Base-by-base conservation (phyloP, 2,797 vertebrate genomes). In the Galago senegalensis region DNA sequence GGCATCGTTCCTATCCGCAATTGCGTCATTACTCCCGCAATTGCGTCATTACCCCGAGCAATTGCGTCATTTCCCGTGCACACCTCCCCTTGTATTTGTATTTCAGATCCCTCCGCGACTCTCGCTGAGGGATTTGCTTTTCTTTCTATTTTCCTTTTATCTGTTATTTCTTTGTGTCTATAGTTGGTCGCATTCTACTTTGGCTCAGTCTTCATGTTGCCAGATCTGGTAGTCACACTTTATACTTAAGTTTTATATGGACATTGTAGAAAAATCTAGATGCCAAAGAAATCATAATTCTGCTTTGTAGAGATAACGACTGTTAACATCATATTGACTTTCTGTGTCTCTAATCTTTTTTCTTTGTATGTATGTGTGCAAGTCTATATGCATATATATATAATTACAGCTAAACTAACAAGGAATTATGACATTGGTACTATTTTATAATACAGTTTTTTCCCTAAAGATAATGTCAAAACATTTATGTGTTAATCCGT, bases 331-430 rank as follows among this genome's bases (percentile, higher is more conserved):
- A 67, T 12, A 25, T 27, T 79, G 67, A 80, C 46, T 56, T 65
- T 97, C 25, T 92, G 80, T 94, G 85, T 97, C 89, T 77, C 94
- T 97, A 96, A 77, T 76, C 37, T 49, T 21, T 43, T 94, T 53
- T 93, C 58, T 82, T 5, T 77, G 56, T 14, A 31, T 37, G 29
- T 80, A 16, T 82, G 11, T 34, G 43, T 49, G 18, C 31, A 70
- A 9, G 77, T 83, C 2, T 77, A 27, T 10, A 13, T 29, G 27
- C 76, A 40, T 40, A 89, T 29, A 56, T 56, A 40, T 63, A 27
- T 18, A 65, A 61, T 87, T 85, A 53, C 6, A 43, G 53, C 34
- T 91, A 79, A 70, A 27, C 29, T 63, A 60, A 69, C 89, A 69
- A 21, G 34, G 49, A 91, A 88, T 53, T 69, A 12, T 43, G 29